Conservation (phyloP, 1,140 invertebrate genomes). For the Cotesia chilonis region DNA sequence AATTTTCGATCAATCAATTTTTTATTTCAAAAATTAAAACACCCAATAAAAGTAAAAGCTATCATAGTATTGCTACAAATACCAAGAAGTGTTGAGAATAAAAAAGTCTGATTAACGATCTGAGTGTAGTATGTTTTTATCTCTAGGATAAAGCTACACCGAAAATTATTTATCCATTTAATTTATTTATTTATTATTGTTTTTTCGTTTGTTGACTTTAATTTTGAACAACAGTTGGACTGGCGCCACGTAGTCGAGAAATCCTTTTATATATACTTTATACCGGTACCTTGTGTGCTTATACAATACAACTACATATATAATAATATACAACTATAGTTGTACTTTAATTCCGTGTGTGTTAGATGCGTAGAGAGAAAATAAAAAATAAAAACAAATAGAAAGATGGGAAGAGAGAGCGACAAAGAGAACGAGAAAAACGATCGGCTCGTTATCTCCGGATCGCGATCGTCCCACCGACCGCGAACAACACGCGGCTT, state of each 20-base stretch:
- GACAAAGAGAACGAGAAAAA: slow-evolving; percentile 17
- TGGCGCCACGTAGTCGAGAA: slow-evolving; percentile 36
- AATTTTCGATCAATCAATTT: no score
- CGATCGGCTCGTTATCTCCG: slow-evolving; percentile 46
- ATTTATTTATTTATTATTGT: slow-evolving; percentile 34
- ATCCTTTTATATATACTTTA: slow-evolving; percentile 4
- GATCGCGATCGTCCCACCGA: slow-evolving; percentile 46
- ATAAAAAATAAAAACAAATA: slow-evolving; percentile 4
- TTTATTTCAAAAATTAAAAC: no score
- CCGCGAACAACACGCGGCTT: slow-evolving; percentile 44
- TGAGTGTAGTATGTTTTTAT: slow-evolving; percentile 3
- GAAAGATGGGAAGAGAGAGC: slow-evolving; percentile 18
- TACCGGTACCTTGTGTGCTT: slow-evolving; percentile 26
- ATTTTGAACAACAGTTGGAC: slow-evolving; percentile 30
- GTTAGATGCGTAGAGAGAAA: slow-evolving; percentile 20
- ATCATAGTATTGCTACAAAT: neutral
- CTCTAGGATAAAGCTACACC: neutral
- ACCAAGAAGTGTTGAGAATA: slow-evolving; percentile 16
- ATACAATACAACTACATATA: no score
- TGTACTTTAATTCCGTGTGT: no score
- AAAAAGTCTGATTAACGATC: slow-evolving; percentile 39
- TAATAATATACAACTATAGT: no score
- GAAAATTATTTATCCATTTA: slow-evolving; percentile 35
- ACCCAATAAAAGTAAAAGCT: neutral
- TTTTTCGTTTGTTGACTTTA: slow-evolving; percentile 17